A percentile compares a stretch with the other conserved stretches of the same genome.
These are phyloP conservation scores for Patagioenas fasciata DNA, from an alignment of 2,113 vertebrate species.

Conservation along the genomic window DNA sequence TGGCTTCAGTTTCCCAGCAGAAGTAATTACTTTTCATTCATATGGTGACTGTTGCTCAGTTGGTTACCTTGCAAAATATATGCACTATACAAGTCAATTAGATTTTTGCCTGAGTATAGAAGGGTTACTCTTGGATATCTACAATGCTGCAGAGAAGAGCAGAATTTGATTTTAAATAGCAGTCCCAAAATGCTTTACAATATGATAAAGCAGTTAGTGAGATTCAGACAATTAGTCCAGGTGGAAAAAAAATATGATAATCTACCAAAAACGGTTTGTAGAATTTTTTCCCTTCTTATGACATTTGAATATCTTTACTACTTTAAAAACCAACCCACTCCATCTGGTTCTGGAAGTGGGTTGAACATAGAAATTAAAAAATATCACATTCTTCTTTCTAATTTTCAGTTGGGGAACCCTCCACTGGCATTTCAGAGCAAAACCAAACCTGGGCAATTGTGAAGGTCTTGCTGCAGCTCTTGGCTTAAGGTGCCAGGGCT, in stretches of 20 bases:
- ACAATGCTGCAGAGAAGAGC: constrained; percentile 26
- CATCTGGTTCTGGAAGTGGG: background rate
- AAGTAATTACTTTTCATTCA: constrained; percentile 58
- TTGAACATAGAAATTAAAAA: background rate
- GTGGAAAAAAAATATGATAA: background rate
- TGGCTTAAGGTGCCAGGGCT: background rate
- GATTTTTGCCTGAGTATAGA: constrained; percentile 23
- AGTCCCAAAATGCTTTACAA: constrained; percentile 13
- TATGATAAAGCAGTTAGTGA: constrained; percentile 13
- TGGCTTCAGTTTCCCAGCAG: constrained; percentile 16
- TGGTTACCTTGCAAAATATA: constrained; percentile 36
- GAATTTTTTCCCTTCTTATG: background rate
- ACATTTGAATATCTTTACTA: constrained; percentile 7
- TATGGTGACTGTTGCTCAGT: constrained; percentile 51
- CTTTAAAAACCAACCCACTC: background rate
- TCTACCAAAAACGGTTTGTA: background rate
- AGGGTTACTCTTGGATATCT: constrained; percentile 35
- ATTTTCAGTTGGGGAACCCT: background rate
- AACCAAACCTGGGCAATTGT: background rate
- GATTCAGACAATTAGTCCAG: constrained; percentile 24
- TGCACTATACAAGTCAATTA: background rate
- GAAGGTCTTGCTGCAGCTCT: background rate
- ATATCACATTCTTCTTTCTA: background rate
- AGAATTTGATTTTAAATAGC: constrained; percentile 42
- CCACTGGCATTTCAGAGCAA: background rate